Base-by-base conservation (phyloP, 2,797 vertebrate species). In the Microctenopoma steveboyesi region DNA sequence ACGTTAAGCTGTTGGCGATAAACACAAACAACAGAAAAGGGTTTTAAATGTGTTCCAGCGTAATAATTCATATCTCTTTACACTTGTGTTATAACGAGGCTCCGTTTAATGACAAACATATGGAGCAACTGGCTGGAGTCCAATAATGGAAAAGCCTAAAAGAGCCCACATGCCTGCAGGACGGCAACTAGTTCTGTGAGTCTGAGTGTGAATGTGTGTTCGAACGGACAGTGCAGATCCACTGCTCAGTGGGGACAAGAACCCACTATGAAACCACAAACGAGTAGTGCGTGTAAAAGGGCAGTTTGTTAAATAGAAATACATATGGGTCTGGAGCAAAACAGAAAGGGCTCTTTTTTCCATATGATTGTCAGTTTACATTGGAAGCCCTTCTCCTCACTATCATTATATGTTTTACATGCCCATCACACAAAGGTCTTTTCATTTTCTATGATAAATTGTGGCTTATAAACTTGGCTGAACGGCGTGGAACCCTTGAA, bases 381-480 rank as follows among this genome's bases (percentile, higher is more conserved):
- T 28, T 63, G 7, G 39, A 58, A 48, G 49, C 35, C 22, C 27
- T 56, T 59, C 37, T 16, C 11, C 10, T 18, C 51, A 25, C 22
- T 35, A 6, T 50, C 25, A 63, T 74, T 51, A 61, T 79, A 33
- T 53, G 6, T 55, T 78, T 69, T 49, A 69, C 60, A 16, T 54
- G 43, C 65, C 62, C 27, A 50, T 76, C 51, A 79, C 52, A 52
- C 15, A 69, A 64, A 74, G 11, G 10, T 50, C n/a, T 61, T 72
- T 74, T 53, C 12, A 35, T 59, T 33, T 68, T 74, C 39, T 57
- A 37, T 54, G 56, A 76, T 57, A 79, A 45, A 40, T 5, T 65
- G 75, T 63, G 76, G 72, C 75, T 55, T 69, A 15, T 14, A 33
- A 67, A 84, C 52, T 72, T 79, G 77, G 66, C 54, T 69, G 48